These are phyloP conservation scores for Cerceris ruficornis DNA, from an alignment of 2,888 invertebrate species.

Conservation along the genomic window DNA sequence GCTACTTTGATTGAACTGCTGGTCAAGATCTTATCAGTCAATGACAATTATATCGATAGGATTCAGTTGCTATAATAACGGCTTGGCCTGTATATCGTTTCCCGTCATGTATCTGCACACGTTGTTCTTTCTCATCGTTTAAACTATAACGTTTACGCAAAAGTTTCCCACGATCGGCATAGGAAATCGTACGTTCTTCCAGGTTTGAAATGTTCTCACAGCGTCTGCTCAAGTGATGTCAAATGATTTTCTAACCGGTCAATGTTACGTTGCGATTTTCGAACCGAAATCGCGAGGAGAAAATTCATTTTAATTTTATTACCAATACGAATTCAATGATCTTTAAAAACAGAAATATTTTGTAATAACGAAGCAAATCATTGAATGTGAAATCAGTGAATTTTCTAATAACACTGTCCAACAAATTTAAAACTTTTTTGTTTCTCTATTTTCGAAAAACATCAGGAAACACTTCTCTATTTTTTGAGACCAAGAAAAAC, in stretches of 20 bases:
- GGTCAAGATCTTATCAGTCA: conserved; percentile 3
- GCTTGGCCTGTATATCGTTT: neutral
- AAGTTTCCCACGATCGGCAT: conserved; percentile 15
- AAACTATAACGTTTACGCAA: conserved; percentile 8
- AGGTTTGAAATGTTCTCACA: neutral
- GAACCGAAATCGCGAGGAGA: too few species aligned
- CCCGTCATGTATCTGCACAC: neutral
- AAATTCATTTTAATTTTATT: too few species aligned
- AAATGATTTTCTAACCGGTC: neutral
- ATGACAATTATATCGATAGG: conserved; percentile 7
- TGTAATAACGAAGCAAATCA: too few species aligned
- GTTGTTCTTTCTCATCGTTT: neutral
- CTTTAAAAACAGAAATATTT: too few species aligned
- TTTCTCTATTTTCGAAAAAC: too few species aligned
- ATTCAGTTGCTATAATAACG: conserved; percentile 11
- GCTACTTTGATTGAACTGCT: neutral
- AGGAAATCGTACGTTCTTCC: neutral
- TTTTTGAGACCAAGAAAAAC: too few species aligned
- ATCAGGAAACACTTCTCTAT: too few species aligned
- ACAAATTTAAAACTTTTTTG: too few species aligned
- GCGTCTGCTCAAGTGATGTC: neutral
- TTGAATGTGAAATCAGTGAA: too few species aligned
- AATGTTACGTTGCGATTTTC: too few species aligned
- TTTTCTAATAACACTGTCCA: too few species aligned
- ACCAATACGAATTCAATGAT: too few species aligned